Evolutionary conservation across 2,888 invertebrate genomes (phyloP), one percentile per base, ranked within the genome.

Genomic region (Strigamia crassipes): DNA sequence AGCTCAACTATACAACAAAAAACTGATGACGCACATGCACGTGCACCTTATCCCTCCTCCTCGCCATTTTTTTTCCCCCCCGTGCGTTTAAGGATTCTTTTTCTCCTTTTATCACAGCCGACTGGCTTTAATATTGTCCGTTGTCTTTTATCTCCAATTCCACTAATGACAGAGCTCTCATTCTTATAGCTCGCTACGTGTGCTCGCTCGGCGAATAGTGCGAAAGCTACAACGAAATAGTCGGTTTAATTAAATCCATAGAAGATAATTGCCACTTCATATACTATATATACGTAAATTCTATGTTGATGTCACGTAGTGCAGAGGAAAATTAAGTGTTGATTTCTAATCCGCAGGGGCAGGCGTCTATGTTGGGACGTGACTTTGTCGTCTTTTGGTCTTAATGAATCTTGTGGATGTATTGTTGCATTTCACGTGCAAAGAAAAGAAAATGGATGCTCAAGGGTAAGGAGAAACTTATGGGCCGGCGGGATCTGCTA

Each of bases 281-380:
- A n/a, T 18, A 51, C n/a, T n/a, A n/a, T n/a, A n/a, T n/a, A n/a
- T n/a, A n/a, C n/a, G n/a, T n/a, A n/a, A n/a, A n/a, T n/a, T n/a
- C n/a, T 15, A 18, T 15, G 51, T 51, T 15, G 15, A 13, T 6
- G 15, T 51, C 51, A 51, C 51, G 51, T 51, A 51, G 2, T n/a
- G 51, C 51, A 18, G 4, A 51, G n/a, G 51, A 51, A 51, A 51
- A 18, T 51, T 51, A 51, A 51, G 51, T 51, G 51, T 51, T 51
- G 51, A 51, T 51, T 51, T 51, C 51, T 51, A 51, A 51, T 51
- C 51, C 51, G 51, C n/a, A 51, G n/a, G 51, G 51, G 51, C 51
- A 51, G n/a, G 51, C 51, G n/a, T 51, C n/a, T 51, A 51, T 51
- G 51, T 51, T 51, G 51, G 51, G 51, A 18, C 51, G 51, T 51